Base-by-base conservation (phyloP, 2,888 invertebrate genomes). In the Drosophila falleni region DNA sequence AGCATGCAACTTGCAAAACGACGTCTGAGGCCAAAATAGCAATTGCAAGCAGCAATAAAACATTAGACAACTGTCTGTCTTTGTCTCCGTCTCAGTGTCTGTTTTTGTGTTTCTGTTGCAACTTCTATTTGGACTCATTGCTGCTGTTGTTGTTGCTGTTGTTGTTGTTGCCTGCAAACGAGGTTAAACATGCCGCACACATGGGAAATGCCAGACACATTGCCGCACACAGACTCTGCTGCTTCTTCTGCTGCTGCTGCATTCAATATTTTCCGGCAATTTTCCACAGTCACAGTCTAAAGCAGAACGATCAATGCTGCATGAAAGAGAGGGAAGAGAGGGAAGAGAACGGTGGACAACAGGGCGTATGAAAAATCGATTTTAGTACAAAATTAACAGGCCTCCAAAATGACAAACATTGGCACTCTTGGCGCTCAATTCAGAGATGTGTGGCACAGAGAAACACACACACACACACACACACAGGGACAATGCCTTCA, bases 351-450 rank as follows among this genome's bases (percentile, higher is more conserved):
- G 49, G 15, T n/a, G n/a, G 50, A 19, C 60, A 42, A 33, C 23
- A 8, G 23, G 49, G 11, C 46, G 68, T 65, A 65, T 85, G 78
- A 75, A 80, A 89, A 87, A 87, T 87, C 86, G 86, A 87, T 87
- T 89, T 82, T 82, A 76, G 88, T 87, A 82, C 78, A 86, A 87
- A 89, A 87, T 89, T 89, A 87, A 87, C 89, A 85, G 78, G 88
- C 89, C 89, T 82, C 80, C 76, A 85, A 88, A 87, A 89, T 87
- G 86, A 87, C 86, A 89, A 87, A 87, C 78, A 89, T 78, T 89
- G 89, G 65, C 84, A 81, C 54, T 77, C 79, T 77, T 80, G 78
- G 78, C 72, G 69, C 78, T 74, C 78, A 71, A 73, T 78, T 71
- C 65, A 51, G 54, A 64, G 54, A 58, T 62, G 69, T 61, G 71